These are phyloP conservation scores for Rousettus leschenaultii DNA, from an alignment of 2,113 vertebrate genomes.

Conservation along the genomic window DNA sequence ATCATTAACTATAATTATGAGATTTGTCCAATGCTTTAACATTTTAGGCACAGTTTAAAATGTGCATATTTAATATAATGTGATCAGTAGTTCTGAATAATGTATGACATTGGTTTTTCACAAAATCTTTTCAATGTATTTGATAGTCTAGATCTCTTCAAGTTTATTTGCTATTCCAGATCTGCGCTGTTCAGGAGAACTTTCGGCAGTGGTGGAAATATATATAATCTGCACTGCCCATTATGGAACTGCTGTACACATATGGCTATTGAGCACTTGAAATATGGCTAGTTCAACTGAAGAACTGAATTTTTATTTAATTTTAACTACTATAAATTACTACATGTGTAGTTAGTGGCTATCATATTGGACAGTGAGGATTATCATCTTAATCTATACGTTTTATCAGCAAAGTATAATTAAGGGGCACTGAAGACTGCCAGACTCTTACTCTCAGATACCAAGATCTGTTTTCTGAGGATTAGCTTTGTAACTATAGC, in stretches of 20 bases:
- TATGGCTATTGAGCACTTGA: not conserved
- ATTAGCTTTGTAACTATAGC: not conserved
- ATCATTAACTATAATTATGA: not conserved
- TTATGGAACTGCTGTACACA: not conserved
- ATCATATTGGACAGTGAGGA: not conserved
- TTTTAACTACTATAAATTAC: not conserved
- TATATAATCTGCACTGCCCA: not conserved
- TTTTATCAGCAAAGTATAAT: not conserved
- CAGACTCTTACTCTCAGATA: not conserved
- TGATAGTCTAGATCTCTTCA: not conserved
- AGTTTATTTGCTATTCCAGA: not conserved
- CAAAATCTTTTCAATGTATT: not conserved
- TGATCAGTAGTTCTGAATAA: not conserved
- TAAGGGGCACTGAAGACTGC: not conserved
- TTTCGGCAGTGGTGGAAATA: not conserved
- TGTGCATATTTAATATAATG: not conserved
- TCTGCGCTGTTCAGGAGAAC: not conserved
- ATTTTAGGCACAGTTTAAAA: not conserved
- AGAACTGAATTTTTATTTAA: not conserved
- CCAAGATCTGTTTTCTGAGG: not conserved
- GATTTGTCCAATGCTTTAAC: not conserved
- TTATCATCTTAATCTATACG: not conserved
- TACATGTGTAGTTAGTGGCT: not conserved
- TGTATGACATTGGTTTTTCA: not conserved
- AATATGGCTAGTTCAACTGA: not conserved